A percentile compares a stretch with the other conserved stretches of the same genome.
Evolutionary conservation across 2,113 vertebrate genomes (phyloP).

Genomic region (Parus major): DNA sequence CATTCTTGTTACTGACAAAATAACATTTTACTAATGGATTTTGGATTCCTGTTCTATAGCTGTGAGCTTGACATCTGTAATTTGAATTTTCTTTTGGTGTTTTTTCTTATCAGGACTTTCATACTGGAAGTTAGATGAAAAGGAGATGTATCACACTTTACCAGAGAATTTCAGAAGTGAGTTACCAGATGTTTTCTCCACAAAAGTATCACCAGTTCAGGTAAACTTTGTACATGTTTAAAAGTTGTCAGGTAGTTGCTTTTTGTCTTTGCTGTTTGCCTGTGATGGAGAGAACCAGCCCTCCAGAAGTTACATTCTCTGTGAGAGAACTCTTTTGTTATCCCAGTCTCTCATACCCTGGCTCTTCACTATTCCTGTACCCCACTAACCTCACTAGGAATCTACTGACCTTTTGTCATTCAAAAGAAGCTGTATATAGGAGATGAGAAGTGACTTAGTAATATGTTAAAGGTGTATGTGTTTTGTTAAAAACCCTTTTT

Average conservation of each 20-base stretch:
- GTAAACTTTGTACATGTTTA: constrained; percentile 48
- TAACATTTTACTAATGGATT: neutral
- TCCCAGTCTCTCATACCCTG: neutral
- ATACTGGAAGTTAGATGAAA: constrained; percentile 89
- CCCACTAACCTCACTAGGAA: neutral
- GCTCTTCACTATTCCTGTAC: neutral
- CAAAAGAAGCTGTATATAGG: neutral
- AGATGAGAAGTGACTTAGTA: neutral
- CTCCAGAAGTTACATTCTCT: neutral
- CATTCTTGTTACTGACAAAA: neutral
- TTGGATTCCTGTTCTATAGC: neutral
- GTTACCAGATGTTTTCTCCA: constrained; percentile 56
- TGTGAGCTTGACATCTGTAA: neutral
- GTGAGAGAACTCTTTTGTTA: neutral
- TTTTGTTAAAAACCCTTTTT: neutral
- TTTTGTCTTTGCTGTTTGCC: neutral
- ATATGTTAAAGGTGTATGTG: neutral
- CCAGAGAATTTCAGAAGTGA: constrained; percentile 82
- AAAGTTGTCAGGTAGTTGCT: neutral
- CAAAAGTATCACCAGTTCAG: constrained; percentile 70
- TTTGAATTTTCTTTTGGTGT: neutral
- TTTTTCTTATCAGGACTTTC: constrained; percentile 79
- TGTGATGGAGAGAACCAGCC: neutral
- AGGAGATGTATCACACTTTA: constrained; percentile 82
- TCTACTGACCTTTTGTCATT: neutral